These are phyloP conservation scores for Hofmannophila pseudospretella DNA, from an alignment of 2,888 invertebrate genomes.

Conservation along the genomic window DNA sequence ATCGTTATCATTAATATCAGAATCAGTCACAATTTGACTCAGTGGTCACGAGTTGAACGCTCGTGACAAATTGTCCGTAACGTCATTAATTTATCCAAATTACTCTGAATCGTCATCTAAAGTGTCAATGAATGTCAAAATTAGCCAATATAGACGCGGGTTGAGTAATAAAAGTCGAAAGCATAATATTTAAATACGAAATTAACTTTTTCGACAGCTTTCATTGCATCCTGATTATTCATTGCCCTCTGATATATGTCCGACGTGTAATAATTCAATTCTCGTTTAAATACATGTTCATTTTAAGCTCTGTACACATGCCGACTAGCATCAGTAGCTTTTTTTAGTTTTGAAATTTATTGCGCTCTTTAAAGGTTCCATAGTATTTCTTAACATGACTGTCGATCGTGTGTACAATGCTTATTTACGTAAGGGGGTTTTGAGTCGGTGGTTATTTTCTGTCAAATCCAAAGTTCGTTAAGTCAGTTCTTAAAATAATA, in stretches of 20 bases:
- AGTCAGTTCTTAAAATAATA: too few species aligned
- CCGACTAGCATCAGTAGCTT: slow-evolving; percentile 28
- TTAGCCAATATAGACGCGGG: slow-evolving; percentile 16
- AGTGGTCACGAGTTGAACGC: too few species aligned
- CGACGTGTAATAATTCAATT: slow-evolving; percentile 70
- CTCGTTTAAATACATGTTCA: slow-evolving; percentile 61
- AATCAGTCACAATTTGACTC: too few species aligned
- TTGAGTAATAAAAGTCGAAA: slow-evolving; percentile 37
- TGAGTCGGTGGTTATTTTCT: too few species aligned
- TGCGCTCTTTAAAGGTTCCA: slow-evolving; percentile 47
- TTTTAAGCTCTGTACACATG: slow-evolving; percentile 46
- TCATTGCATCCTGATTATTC: slow-evolving; percentile 67
- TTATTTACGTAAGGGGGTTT: slow-evolving; percentile 18
- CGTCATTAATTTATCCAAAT: not conserved
- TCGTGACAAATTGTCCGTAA: slow-evolving; percentile 6
- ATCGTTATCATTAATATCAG: not conserved
- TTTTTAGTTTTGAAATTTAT: slow-evolving; percentile 47
- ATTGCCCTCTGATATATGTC: slow-evolving; percentile 66
- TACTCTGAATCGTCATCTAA: slow-evolving; percentile 1
- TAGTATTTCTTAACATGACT: slow-evolving; percentile 36
- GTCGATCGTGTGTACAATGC: slow-evolving; percentile 30
- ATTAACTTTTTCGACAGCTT: slow-evolving; percentile 70
- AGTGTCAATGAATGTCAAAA: slow-evolving; percentile 18
- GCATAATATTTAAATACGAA: slow-evolving; percentile 69
- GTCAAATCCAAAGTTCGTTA: too few species aligned